Evolutionary conservation across 2,113 vertebrate species (phyloP), one percentile per base, ranked within the genome.

Genomic region (Gallinago media): DNA sequence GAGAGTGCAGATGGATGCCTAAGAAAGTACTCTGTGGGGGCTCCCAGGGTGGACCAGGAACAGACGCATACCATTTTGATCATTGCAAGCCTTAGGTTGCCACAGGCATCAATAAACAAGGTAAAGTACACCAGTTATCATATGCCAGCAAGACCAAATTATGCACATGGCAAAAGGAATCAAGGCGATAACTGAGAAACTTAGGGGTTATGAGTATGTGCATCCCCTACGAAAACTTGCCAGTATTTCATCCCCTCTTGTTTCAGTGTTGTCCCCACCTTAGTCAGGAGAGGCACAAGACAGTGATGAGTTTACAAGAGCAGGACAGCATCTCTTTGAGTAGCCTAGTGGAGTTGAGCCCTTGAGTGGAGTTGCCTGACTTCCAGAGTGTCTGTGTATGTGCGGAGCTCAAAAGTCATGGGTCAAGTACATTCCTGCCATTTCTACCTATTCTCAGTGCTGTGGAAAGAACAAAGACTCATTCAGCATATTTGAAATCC

Each of bases 321-420:
- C 27, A 90, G 38, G 56, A 29, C 13, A 5, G 8, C 13, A 9
- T 26, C 12, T 67, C 63, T 80, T 18, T 21, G 36, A 70, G 36
- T 22, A 61, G 8, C 21, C 23, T 73, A 2, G 31, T 38, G 38
- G 38, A 38, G 38, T 38, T 38, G 17, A 25, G 5, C 18, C 73
- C 2, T 1, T 52, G 77, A 40, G 23, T 19, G 8, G 58, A 73
- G 29, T 14, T 4, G 1, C 15, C 18, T 0, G 0, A 8, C 36
- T 61, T 77, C 21, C 59, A 77, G 50, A 61, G 61, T 0, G 0
- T 7, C 12, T 19, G 9, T 20, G 12, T 46, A 21, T 1, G 0
- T 17, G 5, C 4, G 5, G 49, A 56, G 29, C 42, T 54, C 40
- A 27, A 25, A 73, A 74, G 8, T 36, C 29, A 17, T 2, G 16